Conservation (phyloP, 2,113 vertebrate genomes). For the Myrmophylax atrothorax region DNA sequence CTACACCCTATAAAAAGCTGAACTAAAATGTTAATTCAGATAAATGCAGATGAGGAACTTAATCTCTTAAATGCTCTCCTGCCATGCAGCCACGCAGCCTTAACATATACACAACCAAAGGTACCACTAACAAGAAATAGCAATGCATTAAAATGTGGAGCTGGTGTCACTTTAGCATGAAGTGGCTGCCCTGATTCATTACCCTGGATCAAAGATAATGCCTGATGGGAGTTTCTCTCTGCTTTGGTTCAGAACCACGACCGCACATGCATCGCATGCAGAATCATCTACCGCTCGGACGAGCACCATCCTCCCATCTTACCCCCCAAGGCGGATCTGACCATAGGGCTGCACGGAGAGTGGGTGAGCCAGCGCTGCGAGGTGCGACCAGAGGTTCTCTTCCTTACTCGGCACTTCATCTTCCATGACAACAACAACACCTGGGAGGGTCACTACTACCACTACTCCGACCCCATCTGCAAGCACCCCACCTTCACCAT, state of each 20-base stretch:
- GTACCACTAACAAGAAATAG: background rate
- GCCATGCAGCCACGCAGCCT: background rate
- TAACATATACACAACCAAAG: background rate
- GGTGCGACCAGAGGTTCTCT: conserved; percentile 93
- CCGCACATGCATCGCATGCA: conserved; percentile 84
- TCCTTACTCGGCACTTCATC: conserved; percentile 94
- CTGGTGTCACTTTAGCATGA: background rate
- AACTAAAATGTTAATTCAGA: background rate
- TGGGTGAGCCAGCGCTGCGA: conserved; percentile 97
- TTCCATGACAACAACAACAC: conserved; percentile 95
- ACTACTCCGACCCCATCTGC: conserved; percentile 95
- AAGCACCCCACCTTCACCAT: conserved; percentile 96
- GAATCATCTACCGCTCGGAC: conserved; percentile 89
- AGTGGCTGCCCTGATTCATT: background rate
- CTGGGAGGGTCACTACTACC: conserved; percentile 97
- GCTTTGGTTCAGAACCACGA: conserved; percentile 84
- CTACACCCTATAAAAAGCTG: background rate
- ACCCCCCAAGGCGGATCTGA: conserved; percentile 85
- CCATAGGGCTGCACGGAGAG: conserved; percentile 88
- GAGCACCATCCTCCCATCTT: conserved; percentile 90
- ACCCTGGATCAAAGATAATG: background rate
- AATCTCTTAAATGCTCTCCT: background rate
- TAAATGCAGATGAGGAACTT: background rate
- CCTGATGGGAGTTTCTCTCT: background rate
- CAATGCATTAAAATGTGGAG: background rate